Base-by-base conservation (phyloP, 2,797 vertebrate genomes). In the Lycodopsis pacificus region DNA sequence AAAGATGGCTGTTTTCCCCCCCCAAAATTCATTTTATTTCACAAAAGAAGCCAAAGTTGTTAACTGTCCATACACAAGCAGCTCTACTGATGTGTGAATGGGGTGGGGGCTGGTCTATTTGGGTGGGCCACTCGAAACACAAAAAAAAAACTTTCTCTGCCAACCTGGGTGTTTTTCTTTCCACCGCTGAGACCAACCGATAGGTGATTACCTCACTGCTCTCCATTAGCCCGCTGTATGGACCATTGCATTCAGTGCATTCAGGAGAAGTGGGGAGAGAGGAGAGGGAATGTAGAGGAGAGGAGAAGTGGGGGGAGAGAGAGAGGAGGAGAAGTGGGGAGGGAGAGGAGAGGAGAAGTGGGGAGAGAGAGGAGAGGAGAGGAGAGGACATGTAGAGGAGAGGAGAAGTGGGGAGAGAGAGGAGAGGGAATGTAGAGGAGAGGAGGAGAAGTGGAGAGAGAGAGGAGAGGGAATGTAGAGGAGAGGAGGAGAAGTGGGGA, bases 211-310 rank as follows among this genome's bases (percentile, higher is more conserved):
- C 70, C 77, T 80, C 73, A 54, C 63, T 62, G 11, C 25, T 56
- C 40, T 25, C 65, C 56, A 80, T 73, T 51, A 58, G 73, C 48
- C 77, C 38, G 73, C 62, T n/a, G 36, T 77, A 75, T 57, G 65
- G 66, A 30, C 57, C 51, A 9, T 1, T 83, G 62, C 77, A 63
- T 79, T 75, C 76, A 64, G 15, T 61, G 65, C 75, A 69, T 82
- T 73, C 79, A 81, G 30, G 30, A 32, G 30, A 32, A 32, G 30
- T 32, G 30, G 30, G 30, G 30, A 30, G 30, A 30, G 27, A 30
- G 27, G 27, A 30, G 27, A 27, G 27, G 27, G 25, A 25, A 25
- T 25, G 25, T 25, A 27, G 27, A 27, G 27, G 27, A 27, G 25
- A n/a, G n/a, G n/a, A n/a, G 27, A 27, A 27, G 27, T 27, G 30